Evolutionary conservation across 2,797 vertebrate species (phyloP), one percentile per base, ranked within the genome.

Genomic region (Mus minutoides): DNA sequence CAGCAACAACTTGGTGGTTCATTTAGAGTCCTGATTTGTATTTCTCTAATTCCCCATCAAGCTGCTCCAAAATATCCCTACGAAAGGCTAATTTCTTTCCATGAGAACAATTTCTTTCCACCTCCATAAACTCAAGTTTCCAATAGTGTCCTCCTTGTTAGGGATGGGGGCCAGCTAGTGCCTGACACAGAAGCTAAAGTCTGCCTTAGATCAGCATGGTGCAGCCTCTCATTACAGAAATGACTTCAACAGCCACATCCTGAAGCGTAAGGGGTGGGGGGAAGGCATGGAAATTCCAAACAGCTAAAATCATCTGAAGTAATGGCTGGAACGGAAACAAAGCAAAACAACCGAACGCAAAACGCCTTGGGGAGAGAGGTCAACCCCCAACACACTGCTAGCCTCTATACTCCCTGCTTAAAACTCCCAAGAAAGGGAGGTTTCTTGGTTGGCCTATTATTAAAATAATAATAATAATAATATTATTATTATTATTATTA

Each of bases 401-500:
- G 92, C 0, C 2, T 73, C 97, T 60, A 73, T 43, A 94, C 37
- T 95, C 94, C 96, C 91, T 73, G 95, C 78, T 90, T 49, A 49
- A 49, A 49, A 49, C 49, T 49, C 49, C 49, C 49, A 49, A 49
- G 49, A 49, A 11, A 89, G 83, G 96, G 95, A 95, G 89, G 92
- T 97, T 97, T 97, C 97, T 96, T 98, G 82, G 97, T 97, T 97
- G 96, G 95, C 92, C 97, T 97, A 89, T 91, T 98, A 97, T 73
- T 95, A 97, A 98, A 96, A 88, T 10, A 43, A 67, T 64, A 80
- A 76, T 24, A 60, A 82, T 31, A 94, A 62, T 46, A n/a, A n/a
- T n/a, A n/a, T n/a, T n/a, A n/a, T n/a, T n/a, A n/a, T n/a, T n/a
- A n/a, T n/a, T n/a, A n/a, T n/a, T n/a, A n/a, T n/a, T n/a, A n/a